phyloP scores from a whole-genome alignment of 2,113 vertebrate genomes.

The Paradoxurus hermaphroditus region DNA sequence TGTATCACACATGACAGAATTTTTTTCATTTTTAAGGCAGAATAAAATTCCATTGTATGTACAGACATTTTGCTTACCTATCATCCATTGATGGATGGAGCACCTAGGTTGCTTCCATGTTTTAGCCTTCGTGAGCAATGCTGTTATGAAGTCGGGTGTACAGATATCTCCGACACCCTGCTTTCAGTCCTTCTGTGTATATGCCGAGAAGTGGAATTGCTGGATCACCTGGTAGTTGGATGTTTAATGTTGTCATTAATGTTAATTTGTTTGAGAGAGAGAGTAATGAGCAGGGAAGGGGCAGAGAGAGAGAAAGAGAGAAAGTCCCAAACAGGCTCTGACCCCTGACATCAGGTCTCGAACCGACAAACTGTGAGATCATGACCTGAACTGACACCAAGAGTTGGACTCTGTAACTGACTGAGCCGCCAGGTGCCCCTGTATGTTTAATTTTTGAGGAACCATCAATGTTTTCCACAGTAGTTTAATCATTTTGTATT shows the following conservation, averaged over 20 bases:
- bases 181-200: neutral
- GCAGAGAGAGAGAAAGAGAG: no score
- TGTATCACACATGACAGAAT: neutral
- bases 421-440: no score
- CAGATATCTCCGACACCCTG: neutral
- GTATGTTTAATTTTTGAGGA: neutral
- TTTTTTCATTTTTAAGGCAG: neutral
- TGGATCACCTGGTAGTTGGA: neutral
- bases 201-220: neutral
- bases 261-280: no score
- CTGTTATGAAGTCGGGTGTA: neutral
- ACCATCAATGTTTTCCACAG: neutral
- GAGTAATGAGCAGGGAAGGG: no score
- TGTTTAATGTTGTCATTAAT: neutral
- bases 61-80: neutral
- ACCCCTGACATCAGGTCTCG: no score
- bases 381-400: no score
- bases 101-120: neutral
- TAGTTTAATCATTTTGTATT: neutral
- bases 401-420: no score
- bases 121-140: neutral
- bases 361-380: no score
- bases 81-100: rapidly evolving
- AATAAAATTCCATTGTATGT: neutral
- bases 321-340: no score